Evolutionary conservation across 2,113 vertebrate genomes (phyloP), one percentile per base, ranked within the genome.

Genomic region (Rhinichthys klamathensis): DNA sequence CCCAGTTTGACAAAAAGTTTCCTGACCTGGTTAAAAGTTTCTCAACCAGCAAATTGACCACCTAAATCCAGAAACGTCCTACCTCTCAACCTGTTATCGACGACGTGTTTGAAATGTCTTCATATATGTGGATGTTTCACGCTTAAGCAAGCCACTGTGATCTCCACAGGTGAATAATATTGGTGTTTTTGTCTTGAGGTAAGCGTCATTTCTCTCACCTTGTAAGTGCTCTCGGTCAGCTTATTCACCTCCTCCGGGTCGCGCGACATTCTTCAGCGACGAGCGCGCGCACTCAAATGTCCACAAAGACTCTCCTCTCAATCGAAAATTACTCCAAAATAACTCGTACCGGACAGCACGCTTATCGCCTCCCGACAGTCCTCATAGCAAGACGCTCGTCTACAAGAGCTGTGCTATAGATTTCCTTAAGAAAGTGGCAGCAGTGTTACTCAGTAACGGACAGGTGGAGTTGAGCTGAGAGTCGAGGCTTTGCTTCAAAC

Each of bases 191-290:
- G 6, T n/a, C 32, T 2, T 18, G 0, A 32, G 10, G 18, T 10
- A 10, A 54, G 16, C 11, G 7, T 72, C 1, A 13, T 6, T 61
- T 70, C 2, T 30, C 93, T 93, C 91, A 99, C 98, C 94, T 95
- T 97, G 89, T 98, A 99, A 35, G 97, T 99, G 92, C 86, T 98
- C 89, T 99, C 98, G 4, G 97, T 97, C 89, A 99, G 95, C 92
- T 93, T 97, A 92, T 92, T 97, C 93, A 97, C 97, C 89, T 98
- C 96, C 83, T 98, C 97, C 12, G 93, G 94, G 86, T 92, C 96
- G 92, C 95, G 95, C 84, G 97, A 97, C 98, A 99, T 99, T 61
- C 84, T 94, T 83, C 76, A 74, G 75, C 32, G 38, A 85, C 60
- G 46, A 1, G 23, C 67, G 44, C 7, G 70, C 85, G 46, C 76